These are phyloP conservation scores for Siderastrea siderea DNA, from an alignment of 92 coral and sea anemone genomes.

Conservation along the genomic window DNA sequence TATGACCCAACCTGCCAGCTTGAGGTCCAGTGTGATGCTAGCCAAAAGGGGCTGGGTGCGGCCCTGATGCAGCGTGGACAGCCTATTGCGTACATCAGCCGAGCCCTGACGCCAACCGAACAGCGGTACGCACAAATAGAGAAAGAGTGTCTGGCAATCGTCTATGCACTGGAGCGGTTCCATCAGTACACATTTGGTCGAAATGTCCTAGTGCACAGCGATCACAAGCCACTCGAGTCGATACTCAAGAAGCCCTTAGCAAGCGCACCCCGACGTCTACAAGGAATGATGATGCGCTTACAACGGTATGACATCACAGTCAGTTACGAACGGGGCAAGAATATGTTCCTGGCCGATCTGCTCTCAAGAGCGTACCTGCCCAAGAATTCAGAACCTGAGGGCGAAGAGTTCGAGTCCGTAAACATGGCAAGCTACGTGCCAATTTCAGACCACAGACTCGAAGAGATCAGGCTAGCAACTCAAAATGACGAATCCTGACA, in stretches of 20 bases:
- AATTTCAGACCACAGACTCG: background rate
- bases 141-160: background rate
- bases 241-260: background rate
- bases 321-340: background rate
- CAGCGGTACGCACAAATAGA: no score
- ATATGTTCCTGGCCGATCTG: slow-evolving; percentile 20
- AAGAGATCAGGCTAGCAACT: background rate
- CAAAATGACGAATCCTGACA: background rate
- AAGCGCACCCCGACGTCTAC: background rate
- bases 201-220: background rate
- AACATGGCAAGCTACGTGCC: slow-evolving; percentile 1
- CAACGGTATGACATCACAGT: slow-evolving; percentile 4
- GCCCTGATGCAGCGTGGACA: background rate
- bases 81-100: background rate
- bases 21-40: background rate
- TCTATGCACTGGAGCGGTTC: background rate
- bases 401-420: slow-evolving; percentile 15
- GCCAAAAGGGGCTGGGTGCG: background rate
- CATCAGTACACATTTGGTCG: slow-evolving; percentile 6
- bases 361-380: slow-evolving; percentile 5
- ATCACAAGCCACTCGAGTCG: slow-evolving; percentile 5
- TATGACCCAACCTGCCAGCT: background rate
- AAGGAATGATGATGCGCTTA: background rate
- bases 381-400: background rate
- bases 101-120: background rate